Percentiles rank a stretch among this genome's conserved stretches.
Evolutionary conservation across 1,140 invertebrate species (phyloP).

Genomic region (Drosophila truncata): DNA sequence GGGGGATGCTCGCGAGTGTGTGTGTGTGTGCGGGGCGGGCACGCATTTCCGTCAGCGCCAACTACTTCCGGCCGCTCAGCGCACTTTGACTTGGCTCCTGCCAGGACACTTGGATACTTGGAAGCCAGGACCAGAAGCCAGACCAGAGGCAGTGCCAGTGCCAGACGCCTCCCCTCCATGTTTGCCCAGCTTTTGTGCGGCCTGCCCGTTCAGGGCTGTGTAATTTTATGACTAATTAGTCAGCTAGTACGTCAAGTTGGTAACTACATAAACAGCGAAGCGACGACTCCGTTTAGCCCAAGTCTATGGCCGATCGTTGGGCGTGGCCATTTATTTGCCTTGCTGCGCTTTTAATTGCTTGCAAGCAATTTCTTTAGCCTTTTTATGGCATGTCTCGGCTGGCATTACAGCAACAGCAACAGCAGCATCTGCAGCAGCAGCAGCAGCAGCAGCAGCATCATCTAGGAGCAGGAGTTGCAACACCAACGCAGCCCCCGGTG

Average conservation of each 20-base stretch:
- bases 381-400: slow-evolving; percentile 66
- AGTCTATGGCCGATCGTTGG: slow-evolving; percentile 70
- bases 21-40: slow-evolving; percentile 17
- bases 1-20: background rate
- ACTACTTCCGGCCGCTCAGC: slow-evolving; percentile 73
- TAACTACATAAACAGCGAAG: slow-evolving; percentile 57
- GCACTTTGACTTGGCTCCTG: slow-evolving; percentile 71
- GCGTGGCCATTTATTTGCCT: slow-evolving; percentile 73
- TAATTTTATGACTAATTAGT: slow-evolving; percentile 83
- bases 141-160: background rate
- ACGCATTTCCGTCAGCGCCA: slow-evolving; percentile 79
- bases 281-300: slow-evolving; percentile 64
- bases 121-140: background rate
- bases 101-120: slow-evolving; percentile 25
- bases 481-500: slow-evolving; percentile 54
- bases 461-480: slow-evolving; percentile 23
- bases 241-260: slow-evolving; percentile 76
- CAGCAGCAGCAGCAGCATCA: background rate
- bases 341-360: slow-evolving; percentile 79
- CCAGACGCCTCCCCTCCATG: slow-evolving; percentile 15
- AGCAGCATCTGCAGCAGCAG: background rate
- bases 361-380: slow-evolving; percentile 63
- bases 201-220: slow-evolving; percentile 53
- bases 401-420: slow-evolving; percentile 25
- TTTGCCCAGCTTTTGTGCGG: slow-evolving; percentile 64